A percentile compares a stretch with the other conserved stretches of the same genome.
Conservation (phyloP, 1,140 invertebrate species). For the Carposina sasakii region DNA sequence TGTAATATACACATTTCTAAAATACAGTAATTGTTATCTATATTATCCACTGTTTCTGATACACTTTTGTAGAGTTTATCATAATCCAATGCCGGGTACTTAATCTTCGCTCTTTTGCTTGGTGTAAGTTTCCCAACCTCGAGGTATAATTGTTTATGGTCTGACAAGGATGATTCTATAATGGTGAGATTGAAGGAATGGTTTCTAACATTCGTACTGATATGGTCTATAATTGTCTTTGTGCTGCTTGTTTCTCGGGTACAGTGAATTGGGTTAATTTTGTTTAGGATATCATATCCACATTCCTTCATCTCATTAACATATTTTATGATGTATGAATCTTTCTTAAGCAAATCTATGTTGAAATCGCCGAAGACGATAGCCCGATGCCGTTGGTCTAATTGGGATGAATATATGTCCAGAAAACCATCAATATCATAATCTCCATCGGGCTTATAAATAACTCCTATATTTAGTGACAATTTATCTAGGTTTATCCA, state of each 20-base stretch:
- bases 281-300: too few relatives aligned
- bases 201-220: background rate
- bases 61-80: too few relatives aligned
- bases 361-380: slow-evolving; percentile 19
- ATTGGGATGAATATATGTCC: slow-evolving; percentile 1
- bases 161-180: background rate
- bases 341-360: slow-evolving; percentile 14
- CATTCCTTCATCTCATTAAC: too few relatives aligned
- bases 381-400: slow-evolving; percentile 7
- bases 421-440: slow-evolving; percentile 12
- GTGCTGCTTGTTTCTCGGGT: slow-evolving; percentile 4
- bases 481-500: slow-evolving; percentile 3
- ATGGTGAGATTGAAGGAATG: background rate
- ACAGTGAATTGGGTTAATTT: background rate
- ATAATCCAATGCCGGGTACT: too few relatives aligned
- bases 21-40: too few relatives aligned
- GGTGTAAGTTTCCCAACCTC: too few relatives aligned
- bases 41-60: too few relatives aligned
- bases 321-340: too few relatives aligned
- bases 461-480: background rate
- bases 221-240: slow-evolving; percentile 1
- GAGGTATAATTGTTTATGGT: too few relatives aligned
- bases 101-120: too few relatives aligned
- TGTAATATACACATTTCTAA: too few relatives aligned
- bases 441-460: slow-evolving; percentile 2